Percentiles rank a stretch among this genome's conserved stretches.
These are phyloP conservation scores for Thomomys bottae DNA, from an alignment of 2,113 vertebrate species.

Conservation along the genomic window DNA sequence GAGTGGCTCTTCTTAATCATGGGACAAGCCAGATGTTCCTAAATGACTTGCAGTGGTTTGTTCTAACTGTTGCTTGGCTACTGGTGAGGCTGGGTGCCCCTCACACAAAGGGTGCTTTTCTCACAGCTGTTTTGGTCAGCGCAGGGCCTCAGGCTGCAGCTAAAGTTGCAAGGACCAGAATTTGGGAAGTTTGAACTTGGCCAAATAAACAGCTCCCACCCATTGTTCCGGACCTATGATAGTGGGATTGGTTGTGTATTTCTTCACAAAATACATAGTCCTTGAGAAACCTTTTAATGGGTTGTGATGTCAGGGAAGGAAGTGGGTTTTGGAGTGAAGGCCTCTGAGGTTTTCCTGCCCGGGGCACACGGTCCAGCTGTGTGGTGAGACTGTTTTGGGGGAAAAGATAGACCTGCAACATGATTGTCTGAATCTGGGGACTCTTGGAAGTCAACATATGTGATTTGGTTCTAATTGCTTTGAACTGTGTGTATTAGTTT, in stretches of 20 bases:
- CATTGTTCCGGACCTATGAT: too few relatives aligned
- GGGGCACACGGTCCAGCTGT: background rate
- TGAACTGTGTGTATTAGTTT: background rate
- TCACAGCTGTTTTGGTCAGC: background rate
- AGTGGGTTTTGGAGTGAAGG: slow-evolving; percentile 17
- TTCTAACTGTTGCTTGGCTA: background rate
- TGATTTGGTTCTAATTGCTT: slow-evolving; percentile 3
- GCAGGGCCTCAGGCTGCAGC: background rate
- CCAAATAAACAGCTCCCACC: background rate
- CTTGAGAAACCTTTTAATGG: background rate
- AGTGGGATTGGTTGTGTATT: background rate
- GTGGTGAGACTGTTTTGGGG: background rate
- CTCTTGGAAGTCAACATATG: background rate
- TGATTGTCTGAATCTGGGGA: background rate
- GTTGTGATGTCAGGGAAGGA: background rate
- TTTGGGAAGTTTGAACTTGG: background rate
- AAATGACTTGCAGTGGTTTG: background rate
- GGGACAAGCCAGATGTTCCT: background rate
- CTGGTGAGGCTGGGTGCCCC: too few relatives aligned
- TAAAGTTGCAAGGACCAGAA: background rate
- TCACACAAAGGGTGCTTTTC: background rate
- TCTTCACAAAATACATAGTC: background rate
- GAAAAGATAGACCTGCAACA: background rate
- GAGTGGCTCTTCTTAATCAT: background rate
- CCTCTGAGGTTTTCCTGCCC: background rate